Evolutionary conservation across 1,140 invertebrate genomes (phyloP), one percentile per base, ranked within the genome.

Genomic region (Leptinotarsa undecemlineata): DNA sequence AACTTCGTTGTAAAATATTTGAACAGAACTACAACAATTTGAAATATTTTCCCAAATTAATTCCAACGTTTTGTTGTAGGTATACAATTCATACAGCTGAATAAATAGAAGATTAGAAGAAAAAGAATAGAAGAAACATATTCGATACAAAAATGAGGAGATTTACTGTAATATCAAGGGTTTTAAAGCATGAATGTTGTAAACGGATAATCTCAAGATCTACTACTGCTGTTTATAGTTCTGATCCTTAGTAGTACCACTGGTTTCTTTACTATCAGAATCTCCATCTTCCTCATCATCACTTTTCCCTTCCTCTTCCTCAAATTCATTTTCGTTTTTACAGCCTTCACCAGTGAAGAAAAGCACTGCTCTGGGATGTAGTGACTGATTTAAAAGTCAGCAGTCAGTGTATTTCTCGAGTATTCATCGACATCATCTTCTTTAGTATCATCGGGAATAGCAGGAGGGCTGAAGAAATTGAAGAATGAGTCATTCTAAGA

Each of bases 311-410:
- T 86, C 85, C n/a, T 88, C 90, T 60, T 91, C 90, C 74, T 92
- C 90, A 68, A 92, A 90, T 68, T 92, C 90, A 62, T 93, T 92
- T 72, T 94, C 93, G 72, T 94, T 92, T 80, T 94, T 92, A 19
- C 94, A 87, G 42, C 90, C 91, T 87, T 94, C 93, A 62, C 93
- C 97, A 79, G 97, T 99, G 84, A 92, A 99, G 81, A 96, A 98
- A 33, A 99, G 89, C 68, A 98, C 94, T 78, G 96, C 96, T 84
- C 93, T 91, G 33, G 96, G 81, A 98, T 94, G 85, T 98, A 98
- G 87, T 98, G 96, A n/a, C 97, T 97, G 85, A 99, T 96, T 89
- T 99, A 97, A 87, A 97, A 99, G 88, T 99, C 97, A 76, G 92
- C 92, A 4, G 93, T 94, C 76, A 98, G 85, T 70, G 97, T 85